A percentile compares a stretch with the other conserved stretches of the same genome.
These are phyloP conservation scores for Argyrosomus regius DNA, from an alignment of 2,797 vertebrate genomes.

Conservation along the genomic window DNA sequence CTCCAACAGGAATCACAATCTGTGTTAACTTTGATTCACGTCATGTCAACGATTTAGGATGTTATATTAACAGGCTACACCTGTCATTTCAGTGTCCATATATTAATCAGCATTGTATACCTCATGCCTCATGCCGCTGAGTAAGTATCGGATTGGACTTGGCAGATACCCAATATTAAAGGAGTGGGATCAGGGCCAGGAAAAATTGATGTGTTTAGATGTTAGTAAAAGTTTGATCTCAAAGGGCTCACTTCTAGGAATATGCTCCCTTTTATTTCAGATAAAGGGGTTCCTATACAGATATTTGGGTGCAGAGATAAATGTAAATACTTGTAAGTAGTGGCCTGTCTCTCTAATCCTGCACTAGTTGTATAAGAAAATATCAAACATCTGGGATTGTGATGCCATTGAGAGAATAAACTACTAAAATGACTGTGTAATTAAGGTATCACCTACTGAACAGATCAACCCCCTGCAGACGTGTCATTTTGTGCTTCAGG, in stretches of 20 bases:
- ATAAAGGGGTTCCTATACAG: neutral
- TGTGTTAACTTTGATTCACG: neutral
- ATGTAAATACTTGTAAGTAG: neutral
- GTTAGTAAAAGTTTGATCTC: neutral
- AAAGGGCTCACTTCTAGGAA: neutral
- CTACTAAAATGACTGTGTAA: slow-evolving; percentile 4
- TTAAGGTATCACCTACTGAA: neutral
- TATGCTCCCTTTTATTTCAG: neutral
- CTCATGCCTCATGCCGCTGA: neutral
- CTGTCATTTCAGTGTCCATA: neutral
- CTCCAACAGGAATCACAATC: neutral
- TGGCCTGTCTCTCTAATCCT: neutral
- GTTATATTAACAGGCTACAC: neutral
- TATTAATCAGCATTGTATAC: neutral
- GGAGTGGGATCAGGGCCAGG: neutral
- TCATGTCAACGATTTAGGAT: neutral
- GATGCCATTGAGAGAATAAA: neutral
- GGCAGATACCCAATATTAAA: neutral
- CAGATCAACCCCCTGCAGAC: neutral
- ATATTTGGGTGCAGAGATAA: neutral
- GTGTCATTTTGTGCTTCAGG: neutral
- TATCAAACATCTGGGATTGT: neutral
- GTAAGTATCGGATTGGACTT: too few species aligned
- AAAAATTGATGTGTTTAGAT: neutral
- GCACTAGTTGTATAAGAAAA: too few species aligned